These are phyloP conservation scores for Protonemura montana DNA, from an alignment of 2,888 invertebrate species.

Conservation along the genomic window DNA sequence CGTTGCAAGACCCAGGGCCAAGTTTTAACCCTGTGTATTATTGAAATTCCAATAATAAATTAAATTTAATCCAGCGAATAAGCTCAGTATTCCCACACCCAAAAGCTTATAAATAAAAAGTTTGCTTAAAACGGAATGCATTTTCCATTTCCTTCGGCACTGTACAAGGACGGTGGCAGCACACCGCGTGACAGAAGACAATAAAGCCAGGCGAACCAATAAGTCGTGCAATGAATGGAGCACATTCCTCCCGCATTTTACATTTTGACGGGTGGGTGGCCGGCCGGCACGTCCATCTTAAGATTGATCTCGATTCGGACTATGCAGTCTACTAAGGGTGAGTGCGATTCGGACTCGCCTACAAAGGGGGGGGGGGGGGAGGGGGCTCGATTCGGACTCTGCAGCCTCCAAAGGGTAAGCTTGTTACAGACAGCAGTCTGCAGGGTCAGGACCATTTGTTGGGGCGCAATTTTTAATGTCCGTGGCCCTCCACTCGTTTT, in stretches of 20 bases:
- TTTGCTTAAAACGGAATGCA: background rate
- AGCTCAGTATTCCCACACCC: background rate
- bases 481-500: background rate
- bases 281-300: too few species aligned
- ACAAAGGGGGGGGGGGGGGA: too few species aligned
- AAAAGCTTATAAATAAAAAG: background rate
- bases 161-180: too few species aligned
- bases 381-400: too few species aligned
- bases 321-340: too few species aligned
- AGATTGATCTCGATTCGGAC: too few species aligned
- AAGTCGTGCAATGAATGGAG: too few species aligned
- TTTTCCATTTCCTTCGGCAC: background rate
- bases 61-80: background rate
- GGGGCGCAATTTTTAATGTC: constrained; percentile 34
- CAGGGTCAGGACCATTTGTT: background rate
- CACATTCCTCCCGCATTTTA: too few species aligned
- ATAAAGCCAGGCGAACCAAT: background rate
- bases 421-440: too few species aligned
- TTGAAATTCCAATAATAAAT: constrained; percentile 7
- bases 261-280: too few species aligned
- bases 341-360: too few species aligned
- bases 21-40: background rate
- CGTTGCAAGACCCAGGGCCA: background rate
- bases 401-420: too few species aligned
- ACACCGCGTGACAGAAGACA: background rate